Base-by-base conservation (phyloP, 2,797 vertebrate genomes). In the Acanthurus leucopareius region DNA sequence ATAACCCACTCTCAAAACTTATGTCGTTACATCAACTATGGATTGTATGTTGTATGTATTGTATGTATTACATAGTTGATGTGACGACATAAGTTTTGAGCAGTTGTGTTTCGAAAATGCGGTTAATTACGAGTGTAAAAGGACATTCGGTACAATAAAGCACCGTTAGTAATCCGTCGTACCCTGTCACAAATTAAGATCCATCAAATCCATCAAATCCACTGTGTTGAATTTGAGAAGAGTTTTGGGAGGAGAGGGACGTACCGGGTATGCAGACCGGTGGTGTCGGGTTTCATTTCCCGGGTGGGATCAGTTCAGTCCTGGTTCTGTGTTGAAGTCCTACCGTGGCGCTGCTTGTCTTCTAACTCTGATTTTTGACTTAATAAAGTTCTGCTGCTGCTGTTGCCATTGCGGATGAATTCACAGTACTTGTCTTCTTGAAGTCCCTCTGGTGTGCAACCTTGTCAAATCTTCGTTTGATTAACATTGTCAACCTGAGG, bases 271-370 rank as follows among this genome's bases (percentile, higher is more conserved):
- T 64, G 42, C 32, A 16, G 45, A 25, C 47, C 56, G n/a, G 52
- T 4, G 79, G 92, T 84, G 86, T 94, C 86, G 1, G 72, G 85
- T 93, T 92, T 89, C 93, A 91, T 71, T 77, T 72, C 64, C 75
- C 66, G 84, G 76, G 81, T 63, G 87, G 85, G 82, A 83, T 82
- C 76, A 57, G 67, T 42, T 86, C 70, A n/a, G 48, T 82, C 82
- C 80, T 68, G 87, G 82, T 86, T 86, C 83, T 73, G 73, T 54
- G 48, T 45, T 40, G 76, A 47, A 70, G 72, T 28, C 45, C 71
- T n/a, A 47, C 58, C 69, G 79, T 63, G 54, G 68, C 69, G 53
- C 32, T 74, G 69, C 15, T 49, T 62, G 14, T 32, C 45, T 25
- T 40, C 20, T 56, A 16, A 73, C 19, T 62, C 45, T 40, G 14